Evolutionary conservation across 23 tunicate genomes (phyloP), one percentile per base, ranked within the genome.

Genomic region (Aplidium turbinatum): DNA sequence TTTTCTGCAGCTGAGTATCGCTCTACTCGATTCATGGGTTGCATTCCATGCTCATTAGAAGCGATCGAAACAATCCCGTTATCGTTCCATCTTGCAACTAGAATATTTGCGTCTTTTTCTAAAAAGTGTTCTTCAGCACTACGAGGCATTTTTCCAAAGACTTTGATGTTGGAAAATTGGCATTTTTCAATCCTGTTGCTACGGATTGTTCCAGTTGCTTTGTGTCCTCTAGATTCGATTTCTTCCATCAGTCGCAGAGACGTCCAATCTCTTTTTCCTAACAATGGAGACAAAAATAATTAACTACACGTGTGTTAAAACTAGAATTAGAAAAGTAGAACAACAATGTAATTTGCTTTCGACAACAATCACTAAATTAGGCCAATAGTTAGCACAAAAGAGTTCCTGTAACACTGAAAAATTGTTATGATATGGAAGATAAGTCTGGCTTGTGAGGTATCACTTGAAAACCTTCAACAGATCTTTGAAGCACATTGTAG

Each of bases 151-250:
- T 54, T 54, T 21, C 23, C 61, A 54, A 54, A 54, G n/a, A n/a
- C n/a, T n/a, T n/a, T n/a, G n/a, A n/a, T 54, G 61, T 20, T 54
- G 61, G 23, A 54, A 25, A 54, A 54, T 16, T 21, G 61, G 21
- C 61, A 54, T 54, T 54, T 54, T 54, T 54, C 61, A 54, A n/a
- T 54, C 61, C 23, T 54, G 61, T 54, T 54, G 24, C 61, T 54
- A 25, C 61, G 24, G 61, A 54, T 54, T 54, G 61, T 54, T 54
- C 22, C 61, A 25, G 61, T 54, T 54, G 61, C 61, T 54, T 26
- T 5, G 61, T 54, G 61, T 6, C 61, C 61, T 54, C 61, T 54
- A 16, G 19, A 16, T 54, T 54, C 24, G 21, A 54, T 20, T 11
- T 54, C 22, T 16, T 54, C 61, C 61, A 54, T 54, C 61, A 54